These are phyloP conservation scores for Alaudala cheleensis DNA, from an alignment of 2,113 vertebrate genomes.

Conservation along the genomic window DNA sequence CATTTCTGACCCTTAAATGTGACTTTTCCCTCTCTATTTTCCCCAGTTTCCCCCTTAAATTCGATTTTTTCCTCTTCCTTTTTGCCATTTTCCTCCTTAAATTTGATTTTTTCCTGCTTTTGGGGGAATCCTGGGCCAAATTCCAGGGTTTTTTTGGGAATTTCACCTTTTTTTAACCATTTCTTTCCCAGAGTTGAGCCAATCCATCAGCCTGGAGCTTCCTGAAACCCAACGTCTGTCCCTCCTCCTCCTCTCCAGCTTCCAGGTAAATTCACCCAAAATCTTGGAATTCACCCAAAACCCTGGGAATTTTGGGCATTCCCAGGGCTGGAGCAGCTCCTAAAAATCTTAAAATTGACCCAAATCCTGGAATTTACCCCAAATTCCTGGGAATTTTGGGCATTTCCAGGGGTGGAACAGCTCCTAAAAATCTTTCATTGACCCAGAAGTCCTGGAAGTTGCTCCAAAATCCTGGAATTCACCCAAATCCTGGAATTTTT, in stretches of 20 bases:
- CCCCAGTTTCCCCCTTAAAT: background rate
- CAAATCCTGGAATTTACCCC: background rate
- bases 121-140: background rate
- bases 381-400: no score
- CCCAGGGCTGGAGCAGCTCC: background rate
- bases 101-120: background rate
- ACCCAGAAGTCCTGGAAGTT: background rate
- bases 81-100: background rate
- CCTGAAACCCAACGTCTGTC: background rate
- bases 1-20: background rate
- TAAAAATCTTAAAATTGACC: background rate
- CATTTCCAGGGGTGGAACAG: no score
- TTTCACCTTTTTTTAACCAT: background rate
- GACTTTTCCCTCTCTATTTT: background rate
- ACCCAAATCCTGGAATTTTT: background rate
- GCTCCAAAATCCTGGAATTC: background rate
- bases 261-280: background rate
- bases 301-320: background rate
- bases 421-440: background rate
- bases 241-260: background rate
- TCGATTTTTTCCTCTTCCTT: background rate
- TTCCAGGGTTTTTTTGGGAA: background rate
- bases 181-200: background rate
- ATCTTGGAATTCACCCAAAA: background rate
- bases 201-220: background rate